Conservation (phyloP, 2,888 invertebrate genomes). For the Vesta saturnalis region DNA sequence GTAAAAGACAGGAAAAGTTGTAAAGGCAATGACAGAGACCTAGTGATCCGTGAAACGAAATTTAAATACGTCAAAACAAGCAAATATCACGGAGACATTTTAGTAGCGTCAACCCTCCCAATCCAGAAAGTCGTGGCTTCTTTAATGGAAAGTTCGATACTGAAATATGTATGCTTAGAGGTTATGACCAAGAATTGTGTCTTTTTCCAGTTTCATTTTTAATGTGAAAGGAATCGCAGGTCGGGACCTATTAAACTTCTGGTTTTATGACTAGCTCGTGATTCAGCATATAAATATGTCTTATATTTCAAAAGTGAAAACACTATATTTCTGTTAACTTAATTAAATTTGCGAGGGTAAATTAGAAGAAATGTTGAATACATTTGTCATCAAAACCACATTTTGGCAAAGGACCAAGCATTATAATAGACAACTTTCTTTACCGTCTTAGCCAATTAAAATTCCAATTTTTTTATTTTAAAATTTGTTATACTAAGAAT, state of each 20-base stretch:
- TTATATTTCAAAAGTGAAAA: constrained; percentile 24
- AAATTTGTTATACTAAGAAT: constrained; percentile 6
- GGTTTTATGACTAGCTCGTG: constrained; percentile 29
- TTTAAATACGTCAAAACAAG: constrained; percentile 51
- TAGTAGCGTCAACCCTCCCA: constrained; percentile 30
- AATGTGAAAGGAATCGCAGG: constrained; percentile 29
- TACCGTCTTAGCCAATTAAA: constrained; percentile 47
- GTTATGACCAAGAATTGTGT: too few species aligned
- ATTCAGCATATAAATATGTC: constrained; percentile 29
- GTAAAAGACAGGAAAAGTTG: constrained; percentile 36
- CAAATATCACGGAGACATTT: constrained; percentile 50
- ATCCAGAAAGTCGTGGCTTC: constrained; percentile 18
- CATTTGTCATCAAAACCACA: constrained; percentile 46
- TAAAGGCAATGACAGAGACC: constrained; percentile 45
- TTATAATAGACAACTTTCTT: constrained; percentile 45
- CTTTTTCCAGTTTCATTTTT: constrained; percentile 8
- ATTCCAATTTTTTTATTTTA: constrained; percentile 26
- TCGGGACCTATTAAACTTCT: constrained; percentile 18
- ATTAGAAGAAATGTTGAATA: constrained; percentile 45
- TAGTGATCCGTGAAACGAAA: constrained; percentile 47
- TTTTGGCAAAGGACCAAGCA: constrained; percentile 46
- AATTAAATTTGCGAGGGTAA: constrained; percentile 48
- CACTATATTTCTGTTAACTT: constrained; percentile 45
- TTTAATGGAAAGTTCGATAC: constrained; percentile 1
- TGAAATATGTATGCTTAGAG: too few species aligned